These are phyloP conservation scores for Spondyliosoma cantharus DNA, from an alignment of 2,797 vertebrate species.

Conservation along the genomic window DNA sequence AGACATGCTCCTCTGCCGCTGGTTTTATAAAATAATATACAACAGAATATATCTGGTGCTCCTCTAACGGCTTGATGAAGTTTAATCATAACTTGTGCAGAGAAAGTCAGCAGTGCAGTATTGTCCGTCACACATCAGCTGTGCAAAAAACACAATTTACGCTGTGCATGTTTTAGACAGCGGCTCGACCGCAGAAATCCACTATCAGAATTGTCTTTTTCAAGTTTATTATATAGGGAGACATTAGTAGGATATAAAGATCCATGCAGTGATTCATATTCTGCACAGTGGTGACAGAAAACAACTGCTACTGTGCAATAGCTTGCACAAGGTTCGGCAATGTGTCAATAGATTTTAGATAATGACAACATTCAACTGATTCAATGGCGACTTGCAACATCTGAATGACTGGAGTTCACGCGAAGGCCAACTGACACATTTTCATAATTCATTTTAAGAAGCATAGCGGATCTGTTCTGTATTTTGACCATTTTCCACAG, in stretches of 20 bases:
- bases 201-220: background rate
- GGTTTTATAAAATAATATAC: background rate
- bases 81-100: background rate
- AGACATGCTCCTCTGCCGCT: background rate
- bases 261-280: background rate
- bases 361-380: background rate
- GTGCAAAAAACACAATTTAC: background rate
- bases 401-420: slow-evolving; percentile 5
- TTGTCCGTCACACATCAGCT: background rate
- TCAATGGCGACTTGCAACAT: slow-evolving; percentile 1
- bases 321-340: background rate
- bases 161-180: background rate
- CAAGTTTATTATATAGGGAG: background rate
- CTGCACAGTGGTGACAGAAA: background rate
- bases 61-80: too few species aligned
- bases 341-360: slow-evolving; percentile 2
- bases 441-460: background rate
- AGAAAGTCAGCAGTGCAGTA: background rate
- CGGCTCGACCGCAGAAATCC: background rate
- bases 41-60: too few species aligned
- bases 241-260: too few species aligned
- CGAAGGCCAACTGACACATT: background rate
- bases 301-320: background rate
- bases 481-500: background rate
- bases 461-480: background rate